Base-by-base conservation (phyloP, 2,888 invertebrate genomes). In the Drosophila melanocephala region DNA sequence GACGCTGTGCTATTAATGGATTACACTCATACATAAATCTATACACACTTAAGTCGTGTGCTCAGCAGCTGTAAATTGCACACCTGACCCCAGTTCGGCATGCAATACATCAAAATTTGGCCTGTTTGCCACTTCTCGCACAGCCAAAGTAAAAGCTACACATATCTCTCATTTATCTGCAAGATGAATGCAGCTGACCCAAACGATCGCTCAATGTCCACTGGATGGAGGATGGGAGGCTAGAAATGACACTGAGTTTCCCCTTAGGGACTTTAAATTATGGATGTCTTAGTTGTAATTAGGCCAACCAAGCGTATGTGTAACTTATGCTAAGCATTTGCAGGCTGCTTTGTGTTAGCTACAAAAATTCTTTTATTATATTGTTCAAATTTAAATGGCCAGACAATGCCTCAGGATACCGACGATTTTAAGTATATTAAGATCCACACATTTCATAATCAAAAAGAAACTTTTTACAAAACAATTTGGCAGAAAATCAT, bases 101-200 rank as follows among this genome's bases (percentile, higher is more conserved):
- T 42, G 47, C 61, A 30, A 81, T 87, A 74, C 81, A 87, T 85
- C 86, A 87, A 69, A 74, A 33, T 63, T 79, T 76, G 62, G 51
- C 70, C 70, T 70, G 9, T 56, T 37, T 19, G 47, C 28, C 70
- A 10, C 37, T 55, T 39, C 60, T 22, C 35, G 14, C 33, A 16
- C 30, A 9, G 56, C 22, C 16, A 44, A 14, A 42, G 74, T 65
- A 77, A 77, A 77, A 77, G 73, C 58, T 7, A 37, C 16, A 47
- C 35, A 28, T 28, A 14, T 62, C 28, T 44, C 42, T 55, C 16
- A 19, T 47, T 19, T 57, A 44, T 30, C 37, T 47, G 42, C 51
- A 35, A 62, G 72, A 42, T 76, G 53, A 39, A 62, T 79, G 78
- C 63, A 73, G 33, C 67, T 74, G 64, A 35, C 53, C 55, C 47